phyloP scores from a whole-genome alignment of 2,797 vertebrate genomes.

The Sebastes alutus region DNA sequence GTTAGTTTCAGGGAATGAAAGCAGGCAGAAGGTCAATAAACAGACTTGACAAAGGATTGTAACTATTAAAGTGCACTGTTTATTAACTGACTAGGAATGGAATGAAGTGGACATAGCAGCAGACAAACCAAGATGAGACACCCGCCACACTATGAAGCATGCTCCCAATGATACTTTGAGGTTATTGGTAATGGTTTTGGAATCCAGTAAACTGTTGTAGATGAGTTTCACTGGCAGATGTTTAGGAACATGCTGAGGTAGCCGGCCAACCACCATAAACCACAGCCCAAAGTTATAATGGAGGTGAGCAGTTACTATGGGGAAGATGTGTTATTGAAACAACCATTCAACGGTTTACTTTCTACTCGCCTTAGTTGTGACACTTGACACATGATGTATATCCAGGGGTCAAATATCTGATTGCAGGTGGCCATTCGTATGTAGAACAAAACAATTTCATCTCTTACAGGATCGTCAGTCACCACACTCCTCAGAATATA shows the following conservation, averaged over 20 bases:
- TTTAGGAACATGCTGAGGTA: background rate
- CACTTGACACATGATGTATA: constrained; percentile 89
- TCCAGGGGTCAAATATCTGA: constrained; percentile 96
- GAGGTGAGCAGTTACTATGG: background rate
- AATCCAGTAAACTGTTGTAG: background rate
- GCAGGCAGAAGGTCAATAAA: background rate
- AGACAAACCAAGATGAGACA: background rate
- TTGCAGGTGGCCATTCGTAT: constrained; percentile 92
- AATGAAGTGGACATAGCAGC: constrained; percentile 6
- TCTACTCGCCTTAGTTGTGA: constrained; percentile 81
- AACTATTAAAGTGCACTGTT: background rate
- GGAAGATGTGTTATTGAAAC: constrained; percentile 2
- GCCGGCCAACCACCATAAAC: background rate
- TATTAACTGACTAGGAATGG: background rate
- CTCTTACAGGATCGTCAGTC: constrained; percentile 17
- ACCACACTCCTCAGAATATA: constrained; percentile 63
- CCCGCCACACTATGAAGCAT: constrained; percentile 2
- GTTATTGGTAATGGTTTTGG: constrained; percentile 10
- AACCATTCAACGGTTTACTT: background rate
- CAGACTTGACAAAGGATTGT: background rate
- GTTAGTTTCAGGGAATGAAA: constrained; percentile 34
- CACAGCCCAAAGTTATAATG: constrained; percentile 4
- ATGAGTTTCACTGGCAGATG: constrained; percentile 2
- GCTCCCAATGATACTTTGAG: background rate
- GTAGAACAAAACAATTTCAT: constrained; percentile 81